Evolutionary conservation across 1,140 invertebrate genomes (phyloP).

Genomic region (Polypedilum vanderplanki): DNA sequence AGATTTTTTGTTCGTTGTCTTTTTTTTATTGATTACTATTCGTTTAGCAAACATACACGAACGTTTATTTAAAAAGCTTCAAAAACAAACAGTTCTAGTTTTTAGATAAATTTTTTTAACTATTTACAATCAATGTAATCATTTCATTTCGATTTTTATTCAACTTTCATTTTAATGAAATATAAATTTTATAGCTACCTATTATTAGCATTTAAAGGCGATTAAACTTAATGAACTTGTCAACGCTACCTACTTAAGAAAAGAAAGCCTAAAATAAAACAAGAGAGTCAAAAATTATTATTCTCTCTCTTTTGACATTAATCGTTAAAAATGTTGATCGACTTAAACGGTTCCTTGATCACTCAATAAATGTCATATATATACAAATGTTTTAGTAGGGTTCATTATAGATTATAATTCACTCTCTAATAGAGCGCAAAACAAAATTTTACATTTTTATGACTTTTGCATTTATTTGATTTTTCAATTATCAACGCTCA

Average conservation of each 20-base stretch:
- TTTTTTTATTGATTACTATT: too few relatives aligned
- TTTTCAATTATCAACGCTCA: neutral
- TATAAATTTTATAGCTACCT: neutral
- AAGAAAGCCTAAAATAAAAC: neutral
- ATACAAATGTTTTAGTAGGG: neutral
- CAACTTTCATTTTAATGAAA: too few relatives aligned
- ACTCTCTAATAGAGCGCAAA: too few relatives aligned
- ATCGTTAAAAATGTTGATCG: neutral
- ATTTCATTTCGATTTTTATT: too few relatives aligned
- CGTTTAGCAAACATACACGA: too few relatives aligned
- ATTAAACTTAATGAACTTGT: constrained; percentile 13
- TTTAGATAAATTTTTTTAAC: too few relatives aligned
- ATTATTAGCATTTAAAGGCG: neutral
- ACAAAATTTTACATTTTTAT: neutral
- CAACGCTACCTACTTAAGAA: neutral
- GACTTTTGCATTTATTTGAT: neutral
- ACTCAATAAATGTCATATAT: neutral
- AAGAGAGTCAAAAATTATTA: neutral
- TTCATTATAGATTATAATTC: too few relatives aligned
- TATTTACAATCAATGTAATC: too few relatives aligned
- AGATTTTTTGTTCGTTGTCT: too few relatives aligned
- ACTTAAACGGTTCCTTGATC: neutral
- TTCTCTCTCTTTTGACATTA: too few relatives aligned
- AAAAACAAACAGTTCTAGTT: too few relatives aligned
- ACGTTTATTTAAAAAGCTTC: too few relatives aligned